These are phyloP conservation scores for Siniperca obscura DNA, from an alignment of 2,797 vertebrate species.

Conservation along the genomic window DNA sequence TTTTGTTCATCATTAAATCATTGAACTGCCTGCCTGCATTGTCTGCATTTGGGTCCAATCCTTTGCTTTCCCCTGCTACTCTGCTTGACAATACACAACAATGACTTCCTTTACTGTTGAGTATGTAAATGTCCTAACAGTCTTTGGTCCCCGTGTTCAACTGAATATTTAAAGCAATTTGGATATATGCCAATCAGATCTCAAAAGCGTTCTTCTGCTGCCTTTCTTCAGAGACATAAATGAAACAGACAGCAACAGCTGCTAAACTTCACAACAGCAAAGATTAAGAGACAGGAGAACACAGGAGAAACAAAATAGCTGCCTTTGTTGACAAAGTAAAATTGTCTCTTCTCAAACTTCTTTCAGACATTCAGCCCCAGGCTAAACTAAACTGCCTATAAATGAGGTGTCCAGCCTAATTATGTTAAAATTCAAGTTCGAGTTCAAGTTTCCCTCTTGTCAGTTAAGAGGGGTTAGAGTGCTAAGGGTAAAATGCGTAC, in stretches of 20 bases:
- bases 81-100: no score
- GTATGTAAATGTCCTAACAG: constrained; percentile 1
- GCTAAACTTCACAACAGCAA: constrained; percentile 39
- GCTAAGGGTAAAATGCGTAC: constrained; percentile 44
- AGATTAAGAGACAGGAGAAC: constrained; percentile 46
- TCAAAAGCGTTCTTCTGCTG: constrained; percentile 9
- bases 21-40: no score
- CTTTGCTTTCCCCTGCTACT: no score
- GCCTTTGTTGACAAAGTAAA: constrained; percentile 51
- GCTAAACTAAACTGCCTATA: constrained; percentile 52
- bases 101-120: constrained; percentile 3
- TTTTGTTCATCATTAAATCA: no score
- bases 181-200: constrained; percentile 9
- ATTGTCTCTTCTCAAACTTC: constrained; percentile 46
- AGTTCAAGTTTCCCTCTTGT: constrained; percentile 53
- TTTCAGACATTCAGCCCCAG: constrained; percentile 54
- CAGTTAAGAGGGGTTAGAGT: constrained; percentile 36
- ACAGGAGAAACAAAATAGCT: constrained; percentile 27
- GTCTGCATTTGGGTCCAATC: no score
- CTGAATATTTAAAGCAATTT: constrained; percentile 15
- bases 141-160: constrained; percentile 26
- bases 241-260: constrained; percentile 55
- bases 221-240: constrained; percentile 38
- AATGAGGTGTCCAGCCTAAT: constrained; percentile 65
- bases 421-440: constrained; percentile 42